These are phyloP conservation scores for Myiozetetes cayanensis DNA, from an alignment of 2,113 vertebrate genomes.

Conservation along the genomic window DNA sequence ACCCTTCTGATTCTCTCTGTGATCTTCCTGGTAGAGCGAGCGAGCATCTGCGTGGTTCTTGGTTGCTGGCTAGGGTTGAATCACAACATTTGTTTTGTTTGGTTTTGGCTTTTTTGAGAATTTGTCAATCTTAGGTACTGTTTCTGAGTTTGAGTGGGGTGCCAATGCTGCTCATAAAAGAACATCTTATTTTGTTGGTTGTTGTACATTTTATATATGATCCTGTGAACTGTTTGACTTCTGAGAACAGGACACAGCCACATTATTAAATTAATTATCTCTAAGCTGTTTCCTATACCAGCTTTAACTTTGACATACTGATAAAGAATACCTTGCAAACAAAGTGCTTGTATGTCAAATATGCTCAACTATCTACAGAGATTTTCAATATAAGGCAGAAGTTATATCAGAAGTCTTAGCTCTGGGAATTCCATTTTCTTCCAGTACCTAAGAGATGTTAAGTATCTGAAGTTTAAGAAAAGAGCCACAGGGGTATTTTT, in stretches of 20 bases:
- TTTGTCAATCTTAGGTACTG: background rate
- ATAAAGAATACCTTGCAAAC: background rate
- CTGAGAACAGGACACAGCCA: background rate
- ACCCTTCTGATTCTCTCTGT: background rate
- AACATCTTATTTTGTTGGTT: background rate
- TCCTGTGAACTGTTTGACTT: background rate
- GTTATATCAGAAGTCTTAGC: background rate
- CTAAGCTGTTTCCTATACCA: background rate
- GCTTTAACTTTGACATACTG: background rate
- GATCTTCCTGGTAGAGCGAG: background rate
- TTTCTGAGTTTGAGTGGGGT: background rate
- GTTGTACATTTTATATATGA: background rate
- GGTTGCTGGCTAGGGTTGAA: background rate
- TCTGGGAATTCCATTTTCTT: background rate
- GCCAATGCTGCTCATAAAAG: accelerated
- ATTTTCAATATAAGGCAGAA: background rate
- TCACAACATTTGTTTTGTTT: background rate
- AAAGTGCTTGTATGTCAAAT: background rate
- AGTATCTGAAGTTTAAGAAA: background rate
- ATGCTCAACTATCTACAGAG: background rate
- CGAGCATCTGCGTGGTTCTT: accelerated
- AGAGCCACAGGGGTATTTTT: background rate
- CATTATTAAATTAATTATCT: background rate
- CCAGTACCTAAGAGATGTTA: background rate
- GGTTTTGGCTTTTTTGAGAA: background rate